Evolutionary conservation across 2,888 invertebrate genomes (phyloP), one percentile per base, ranked within the genome.

Genomic region (Loripinus fragilis): DNA sequence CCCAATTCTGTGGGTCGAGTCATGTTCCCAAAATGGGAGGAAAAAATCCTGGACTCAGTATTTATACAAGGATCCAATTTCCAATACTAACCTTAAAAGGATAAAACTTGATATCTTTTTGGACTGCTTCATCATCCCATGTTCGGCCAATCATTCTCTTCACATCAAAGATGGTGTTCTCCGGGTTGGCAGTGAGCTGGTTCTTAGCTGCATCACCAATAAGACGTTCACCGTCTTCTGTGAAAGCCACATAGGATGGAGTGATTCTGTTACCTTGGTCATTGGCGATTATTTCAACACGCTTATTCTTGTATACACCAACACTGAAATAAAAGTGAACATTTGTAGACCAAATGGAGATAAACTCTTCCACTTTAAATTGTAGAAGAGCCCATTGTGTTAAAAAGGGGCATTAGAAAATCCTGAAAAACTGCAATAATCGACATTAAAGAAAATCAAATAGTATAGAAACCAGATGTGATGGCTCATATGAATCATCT

Each of bases 201-300:
- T 99, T 99, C 94, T 99, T 99, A 85, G 99, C 99, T 41, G 99
- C 98, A 94, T 99, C 99, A 90, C 99, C 99, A 86, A 99, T 99
- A 60, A 99, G 95, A 93, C 98, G 96, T 94, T 98, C 98, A 35
- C 98, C 98, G 88, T 99, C 98, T 41, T 96, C 95, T 0, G 98
- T 99, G 94, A 99, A 99, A 10, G 98, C 99, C 70, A 99, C 99
- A 93, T 98, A 99, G 0, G 98, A 98, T 23, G 99, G 99, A 2
- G 99, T 99, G 94, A 98, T 99, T 92, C 99, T 96, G 95, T 99
- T 99, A 94, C 99, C 99, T 94, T 99, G 98, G 94, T 99, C 99
- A 92, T 99, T 99, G 88, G 99, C 98, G 89, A 99, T 99, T 90
- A 99, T 99, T 95, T 99, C 99, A 55, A 99, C 98, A 73, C 98